Base-by-base conservation (phyloP, 2,797 vertebrate genomes). In the Discoglossus pictus region DNA sequence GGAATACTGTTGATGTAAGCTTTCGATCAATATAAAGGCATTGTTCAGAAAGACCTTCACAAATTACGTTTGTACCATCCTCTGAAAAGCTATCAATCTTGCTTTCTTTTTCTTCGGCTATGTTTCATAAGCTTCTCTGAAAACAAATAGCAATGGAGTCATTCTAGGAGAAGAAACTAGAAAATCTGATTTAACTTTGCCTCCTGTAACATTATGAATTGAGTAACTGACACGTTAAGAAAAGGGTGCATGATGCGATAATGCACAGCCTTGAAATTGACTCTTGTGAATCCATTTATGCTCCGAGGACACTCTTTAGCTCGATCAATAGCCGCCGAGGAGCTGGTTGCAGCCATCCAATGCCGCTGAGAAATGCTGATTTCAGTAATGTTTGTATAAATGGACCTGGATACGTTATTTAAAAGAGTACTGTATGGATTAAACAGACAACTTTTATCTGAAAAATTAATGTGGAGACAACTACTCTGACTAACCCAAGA, bases 141-240 rank as follows among this genome's bases (percentile, higher is more conserved):
- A 70, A 53, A 62, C 42, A 70, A 63, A 63, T 62, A 63, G 42
- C 35, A 70, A 70, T 62, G 39, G 67, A 56, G 59, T 63, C 52
- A 62, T 48, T 63, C 59, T 55, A 34, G 42, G 44, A 63, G 59
- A 61, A 53, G 56, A 62, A 44, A 69, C 58, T 31, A 61, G 59
- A 70, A 63, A 62, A 70, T 56, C 51, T 70, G 59, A 70, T 70
- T 70, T 70, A 70, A 70, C 67, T 70, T 62, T 70, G 50, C 58
- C 66, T 69, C 58, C 58, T 61, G 20, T 61, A 69, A 69, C 66
- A 70, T 70, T 70, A 70, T 70, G 67, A 70, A 70, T 62, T 70
- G 67, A 63, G 59, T 62, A 70, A 70, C 67, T 70, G 67, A 62
- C 67, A 70, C 35, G 43, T 70, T 50, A 63, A 70, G 52, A 70